phyloP scores from a whole-genome alignment of 2,113 vertebrate genomes.

The Azemiops feae region DNA sequence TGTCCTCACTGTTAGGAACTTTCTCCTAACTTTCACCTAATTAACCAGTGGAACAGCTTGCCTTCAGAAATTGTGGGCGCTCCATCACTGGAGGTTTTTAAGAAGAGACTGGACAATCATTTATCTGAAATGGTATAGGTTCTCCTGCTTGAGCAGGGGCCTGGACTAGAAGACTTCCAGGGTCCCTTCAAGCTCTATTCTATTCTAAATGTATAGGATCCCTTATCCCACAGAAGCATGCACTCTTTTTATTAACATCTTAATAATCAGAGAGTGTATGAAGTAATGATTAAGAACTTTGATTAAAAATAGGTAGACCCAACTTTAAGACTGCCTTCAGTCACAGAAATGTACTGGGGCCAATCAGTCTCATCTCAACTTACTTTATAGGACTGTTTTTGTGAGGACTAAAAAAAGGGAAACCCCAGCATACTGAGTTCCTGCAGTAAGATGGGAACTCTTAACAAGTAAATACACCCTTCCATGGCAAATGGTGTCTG shows the following conservation, averaged over 20 bases:
- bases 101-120: too few species aligned
- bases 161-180: too few species aligned
- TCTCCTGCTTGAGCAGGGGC: too few species aligned
- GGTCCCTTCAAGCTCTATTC: too few species aligned
- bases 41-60: too few species aligned
- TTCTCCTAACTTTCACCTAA: too few species aligned
- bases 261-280: not conserved
- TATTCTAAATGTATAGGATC: not conserved
- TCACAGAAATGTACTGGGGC: not conserved
- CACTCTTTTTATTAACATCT: not conserved
- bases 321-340: not conserved
- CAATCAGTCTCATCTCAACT: not conserved
- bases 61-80: too few species aligned
- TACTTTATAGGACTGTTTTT: not conserved
- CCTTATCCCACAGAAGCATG: not conserved
- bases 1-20: too few species aligned
- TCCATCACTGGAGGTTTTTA: too few species aligned
- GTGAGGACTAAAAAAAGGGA: not conserved
- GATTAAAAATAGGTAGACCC: not conserved
- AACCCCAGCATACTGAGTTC: not conserved
- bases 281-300: not conserved
- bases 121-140: too few species aligned
- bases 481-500: not conserved
- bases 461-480: not conserved
- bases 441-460: not conserved